Base-by-base conservation (phyloP, 2,888 invertebrate genomes). In the Caenorhabditis zanzibari region DNA sequence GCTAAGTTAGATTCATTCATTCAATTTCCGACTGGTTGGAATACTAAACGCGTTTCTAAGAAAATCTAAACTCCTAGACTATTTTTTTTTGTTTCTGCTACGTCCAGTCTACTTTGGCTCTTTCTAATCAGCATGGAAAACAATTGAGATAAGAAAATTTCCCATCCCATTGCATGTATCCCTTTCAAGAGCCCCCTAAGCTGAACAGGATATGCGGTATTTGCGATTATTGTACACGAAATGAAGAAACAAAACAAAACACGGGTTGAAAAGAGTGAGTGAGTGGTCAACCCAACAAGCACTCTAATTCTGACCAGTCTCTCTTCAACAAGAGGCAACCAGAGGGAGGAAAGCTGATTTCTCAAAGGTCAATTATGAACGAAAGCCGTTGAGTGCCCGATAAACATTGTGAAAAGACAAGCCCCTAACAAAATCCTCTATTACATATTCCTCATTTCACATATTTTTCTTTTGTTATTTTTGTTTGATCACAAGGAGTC, bases 221-320 rank as follows among this genome's bases (percentile, higher is more conserved):
- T 69, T 71, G 77, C 69, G 61, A 54, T 54, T 32, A 63, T 44
- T 54, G 22, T 19, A 63, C 63, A 71, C 47, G 54, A 38, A 22
- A 64, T 56, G 47, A 54, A 71, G 64, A 79, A 61, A 56, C 79
- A 71, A 71, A 79, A 64, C 63, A 79, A 56, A 61, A 41, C 54
- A 68, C 38, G 54, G 66, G 52, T 19, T 19, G 35, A 35, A 52
- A 16, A 66, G 47, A 35, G 22, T 14, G 52, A 35, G 16, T 35
- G 52, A 32, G 38, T 12, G 54, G 32, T 19, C 22, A 35, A 35
- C 47, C 66, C 38, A 38, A 38, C 38, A 38, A 38, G 19, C 59
- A 32, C 35, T 54, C 52, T 52, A 24, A 52, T 41, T 41, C 14
- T 68, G 64, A 56, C 79, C 71, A 64, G 71, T 54, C 56, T 41